Base-by-base conservation (phyloP, 2,113 vertebrate species). In the Neogobius melanostomus region DNA sequence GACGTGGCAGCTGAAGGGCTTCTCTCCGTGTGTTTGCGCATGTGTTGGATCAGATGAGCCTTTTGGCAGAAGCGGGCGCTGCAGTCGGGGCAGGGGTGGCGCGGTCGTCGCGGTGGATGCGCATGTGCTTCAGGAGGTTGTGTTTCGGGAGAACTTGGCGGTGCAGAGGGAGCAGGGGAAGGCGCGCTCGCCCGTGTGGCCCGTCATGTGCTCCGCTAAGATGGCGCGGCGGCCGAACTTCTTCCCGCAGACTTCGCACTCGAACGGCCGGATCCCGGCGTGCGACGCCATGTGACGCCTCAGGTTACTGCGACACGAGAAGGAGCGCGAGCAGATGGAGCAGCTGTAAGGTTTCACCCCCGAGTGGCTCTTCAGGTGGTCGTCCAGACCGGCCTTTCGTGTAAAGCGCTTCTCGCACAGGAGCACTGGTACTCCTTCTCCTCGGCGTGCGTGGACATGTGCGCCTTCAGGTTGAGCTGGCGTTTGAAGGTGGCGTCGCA, bases 401-500 rank as follows among this genome's bases (percentile, higher is more conserved):
- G 59, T 61, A 14, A 44, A 61, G n/a, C 7, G 43, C 42, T 61
- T 61, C 0, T 61, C 7, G 36, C 59, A 61, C 0, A 45, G 42
- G 14, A 1, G 59, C 59, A 61, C 59, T 61, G 12, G 42, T n/a
- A 61, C 14, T 43, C 42, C n/a, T 61, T 61, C 59, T 44, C 59
- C 36, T 43, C 59, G 1, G 42, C n/a, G 12, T 61, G 59, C 14
- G 8, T 61, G 59, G 59, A 15, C 59, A 61, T 61, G 59, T 61
- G 59, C 7, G 36, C 7, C 12, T 61, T 43, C 8, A 61, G 42
- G 36, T 61, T 61, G 2, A 61, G 59, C n/a, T 61, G 43, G 14
- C 59, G 59, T 42, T 61, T 61, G 12, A 61, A 61, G 7, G 59
- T 61, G 6, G 36, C 42, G 59, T 61, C 42, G 42, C 59, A 61